Percentiles rank a stretch among this genome's conserved stretches.
These are phyloP conservation scores for Nephrotoma appendiculata DNA, from an alignment of 2,888 invertebrate genomes.

Conservation along the genomic window DNA sequence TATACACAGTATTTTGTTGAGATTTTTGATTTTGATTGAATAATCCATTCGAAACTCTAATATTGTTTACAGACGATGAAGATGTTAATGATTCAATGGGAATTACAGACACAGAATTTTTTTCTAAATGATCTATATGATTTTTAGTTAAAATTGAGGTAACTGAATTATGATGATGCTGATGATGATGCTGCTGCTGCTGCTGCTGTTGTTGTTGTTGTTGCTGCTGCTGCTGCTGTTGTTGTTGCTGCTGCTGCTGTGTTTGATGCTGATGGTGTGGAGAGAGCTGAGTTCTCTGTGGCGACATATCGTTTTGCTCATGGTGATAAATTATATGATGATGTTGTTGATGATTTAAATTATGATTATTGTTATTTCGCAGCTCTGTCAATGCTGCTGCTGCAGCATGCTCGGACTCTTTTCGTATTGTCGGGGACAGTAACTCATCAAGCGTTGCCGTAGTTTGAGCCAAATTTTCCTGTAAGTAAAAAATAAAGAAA, in stretches of 20 bases:
- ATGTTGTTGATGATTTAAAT: conserved; percentile 5
- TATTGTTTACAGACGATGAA: conserved; percentile 4
- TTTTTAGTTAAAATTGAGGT: conserved; percentile 17
- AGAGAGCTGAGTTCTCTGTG: background rate
- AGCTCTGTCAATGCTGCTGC: conserved; percentile 32
- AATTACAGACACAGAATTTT: conserved; percentile 18
- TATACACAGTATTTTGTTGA: conserved; percentile 2
- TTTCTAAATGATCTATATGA: conserved; percentile 16
- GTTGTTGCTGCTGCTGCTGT: conserved; percentile 8
- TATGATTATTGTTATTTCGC: conserved; percentile 23
- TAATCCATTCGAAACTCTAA: background rate
- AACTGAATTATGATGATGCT: conserved; percentile 21
- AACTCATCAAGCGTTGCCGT: conserved; percentile 43
- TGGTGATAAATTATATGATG: conserved; percentile 12
- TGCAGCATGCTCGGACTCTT: conserved; percentile 30
- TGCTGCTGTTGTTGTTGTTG: conserved; percentile 9
- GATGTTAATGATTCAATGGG: conserved; percentile 12
- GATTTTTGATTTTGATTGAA: background rate
- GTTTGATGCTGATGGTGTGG: conserved; percentile 5
- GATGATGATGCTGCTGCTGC: conserved; percentile 6
- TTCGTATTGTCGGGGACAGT: conserved; percentile 33
- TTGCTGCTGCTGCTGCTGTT: conserved; percentile 9
- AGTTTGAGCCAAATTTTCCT: conserved; percentile 41
- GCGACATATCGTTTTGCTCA: conserved; percentile 14
- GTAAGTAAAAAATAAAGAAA: conserved; percentile 1